Evolutionary conservation across 1,140 invertebrate genomes (phyloP).

Genomic region (Bombus impatiens): DNA sequence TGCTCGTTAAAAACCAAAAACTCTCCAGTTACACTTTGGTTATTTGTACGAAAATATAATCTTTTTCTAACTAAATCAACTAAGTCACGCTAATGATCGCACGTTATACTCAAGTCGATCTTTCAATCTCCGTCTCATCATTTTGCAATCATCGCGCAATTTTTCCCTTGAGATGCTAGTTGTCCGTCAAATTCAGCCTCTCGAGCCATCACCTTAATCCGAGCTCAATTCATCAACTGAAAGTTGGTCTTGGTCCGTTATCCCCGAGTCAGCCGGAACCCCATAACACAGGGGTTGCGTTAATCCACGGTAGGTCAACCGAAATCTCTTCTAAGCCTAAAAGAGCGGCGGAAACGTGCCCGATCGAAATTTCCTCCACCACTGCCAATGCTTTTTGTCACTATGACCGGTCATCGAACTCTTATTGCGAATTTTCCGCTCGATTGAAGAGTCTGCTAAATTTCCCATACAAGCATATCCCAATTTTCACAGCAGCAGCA

Average conservation of each 20-base stretch:
- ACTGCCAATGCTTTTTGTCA: not conserved
- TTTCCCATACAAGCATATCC: not conserved
- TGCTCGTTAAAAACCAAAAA: too few relatives aligned
- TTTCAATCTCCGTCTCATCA: not conserved
- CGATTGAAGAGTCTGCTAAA: not conserved
- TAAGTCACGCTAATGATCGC: not conserved
- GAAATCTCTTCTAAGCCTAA: slow-evolving; percentile 67
- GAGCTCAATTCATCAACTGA: slow-evolving; percentile 61
- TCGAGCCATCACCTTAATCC: slow-evolving; percentile 52
- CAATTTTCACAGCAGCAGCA: not conserved
- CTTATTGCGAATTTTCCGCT: not conserved
- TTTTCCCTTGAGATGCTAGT: not conserved
- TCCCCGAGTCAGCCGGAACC: slow-evolving; percentile 46
- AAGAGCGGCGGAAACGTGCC: not conserved
- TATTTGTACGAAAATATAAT: not conserved
- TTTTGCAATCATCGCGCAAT: not conserved
- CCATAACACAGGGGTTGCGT: slow-evolving; percentile 52
- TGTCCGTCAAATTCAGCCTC: slow-evolving; percentile 19
- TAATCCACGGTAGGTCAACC: slow-evolving; percentile 61
- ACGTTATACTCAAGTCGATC: too few relatives aligned
- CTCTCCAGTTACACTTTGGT: not conserved
- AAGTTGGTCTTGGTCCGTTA: slow-evolving; percentile 58
- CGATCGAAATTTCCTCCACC: not conserved
- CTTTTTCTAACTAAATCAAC: not conserved
- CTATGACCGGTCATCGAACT: slow-evolving; percentile 11